Base-by-base conservation (phyloP, 1,140 invertebrate genomes). In the Diorhabda sublineata region DNA sequence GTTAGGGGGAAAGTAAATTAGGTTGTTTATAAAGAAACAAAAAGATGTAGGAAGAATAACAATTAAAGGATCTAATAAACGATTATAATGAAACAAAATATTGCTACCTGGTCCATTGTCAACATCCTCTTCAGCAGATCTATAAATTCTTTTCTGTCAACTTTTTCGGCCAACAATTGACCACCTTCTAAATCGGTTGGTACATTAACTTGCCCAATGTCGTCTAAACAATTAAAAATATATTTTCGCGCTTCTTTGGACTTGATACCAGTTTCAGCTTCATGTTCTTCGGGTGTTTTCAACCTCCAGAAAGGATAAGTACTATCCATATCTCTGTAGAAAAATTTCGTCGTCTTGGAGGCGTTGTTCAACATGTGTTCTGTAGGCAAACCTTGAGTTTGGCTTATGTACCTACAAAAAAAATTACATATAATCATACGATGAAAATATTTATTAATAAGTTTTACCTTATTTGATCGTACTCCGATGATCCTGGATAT, bases 181-280 rank as follows among this genome's bases (percentile, higher is more conserved):
- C 93, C 93, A 3, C 96, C 95, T 83, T 98, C 96, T 67, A 98
- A 84, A 84, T 98, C 96, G 5, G 94, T 97, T 57, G 96, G 96
- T 64, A 98, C 96, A 83, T 98, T 98, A 4, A 99, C 96, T 79
- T 92, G 95, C 70, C 94, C 96, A 82, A 99, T 99, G 82, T 99
- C 98, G 79, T 99, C 98, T 61, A 99, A 85, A 83, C 96, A 98
- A 83, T 99, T 99, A 84, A 99, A 99, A 76, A 99, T 98, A 83
- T 99, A 99, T 83, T 99, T 99, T 78, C 98, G 86, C 0, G 97
- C 98, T 85, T 99, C 98, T 86, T 99, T 99, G 57, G 96, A 98
- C 84, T 98, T 98, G 72, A 98, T 98, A 67, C 94, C 93, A 59
- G 96, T 99, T 85, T 99, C 97, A 1, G 91, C 89, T 84, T 99